These are phyloP conservation scores for Melikaiella ostensackeni DNA, from an alignment of 2,888 invertebrate genomes.

Conservation along the genomic window DNA sequence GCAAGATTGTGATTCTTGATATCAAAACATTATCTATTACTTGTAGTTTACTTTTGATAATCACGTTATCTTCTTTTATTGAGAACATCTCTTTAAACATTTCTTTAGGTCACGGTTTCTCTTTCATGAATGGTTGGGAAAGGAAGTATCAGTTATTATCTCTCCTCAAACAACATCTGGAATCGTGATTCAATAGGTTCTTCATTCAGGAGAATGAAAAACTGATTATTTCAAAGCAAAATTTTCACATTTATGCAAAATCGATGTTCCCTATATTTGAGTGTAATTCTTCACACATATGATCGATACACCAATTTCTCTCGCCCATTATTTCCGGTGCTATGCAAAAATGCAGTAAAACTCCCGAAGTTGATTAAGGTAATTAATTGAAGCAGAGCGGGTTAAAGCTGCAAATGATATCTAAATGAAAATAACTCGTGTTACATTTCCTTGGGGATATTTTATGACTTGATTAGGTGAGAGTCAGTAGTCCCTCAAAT, in stretches of 20 bases:
- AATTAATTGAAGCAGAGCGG: slow-evolving; percentile 3
- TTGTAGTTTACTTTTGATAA: background rate
- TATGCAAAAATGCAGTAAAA: background rate
- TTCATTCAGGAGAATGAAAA: background rate
- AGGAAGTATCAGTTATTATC: background rate
- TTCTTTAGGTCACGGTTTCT: background rate
- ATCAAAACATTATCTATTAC: background rate
- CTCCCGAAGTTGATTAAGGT: slow-evolving; percentile 5
- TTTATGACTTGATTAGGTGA: background rate
- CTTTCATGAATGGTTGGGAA: background rate
- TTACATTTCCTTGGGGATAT: slow-evolving; percentile 11
- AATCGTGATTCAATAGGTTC: background rate
- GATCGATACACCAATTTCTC: background rate
- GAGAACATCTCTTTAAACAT: background rate
- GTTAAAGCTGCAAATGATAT: slow-evolving; percentile 2
- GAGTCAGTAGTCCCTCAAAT: background rate
- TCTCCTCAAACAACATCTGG: background rate
- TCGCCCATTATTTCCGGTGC: slow-evolving; percentile 10
- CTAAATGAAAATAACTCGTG: slow-evolving; percentile 11
- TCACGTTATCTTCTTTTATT: background rate
- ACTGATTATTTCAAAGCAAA: background rate
- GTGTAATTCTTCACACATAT: background rate
- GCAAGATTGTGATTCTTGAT: background rate
- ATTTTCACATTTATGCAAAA: background rate
- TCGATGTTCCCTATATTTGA: background rate